phyloP scores from a whole-genome alignment of 2,797 vertebrate species.

The Lagorchestes hirsutus region DNA sequence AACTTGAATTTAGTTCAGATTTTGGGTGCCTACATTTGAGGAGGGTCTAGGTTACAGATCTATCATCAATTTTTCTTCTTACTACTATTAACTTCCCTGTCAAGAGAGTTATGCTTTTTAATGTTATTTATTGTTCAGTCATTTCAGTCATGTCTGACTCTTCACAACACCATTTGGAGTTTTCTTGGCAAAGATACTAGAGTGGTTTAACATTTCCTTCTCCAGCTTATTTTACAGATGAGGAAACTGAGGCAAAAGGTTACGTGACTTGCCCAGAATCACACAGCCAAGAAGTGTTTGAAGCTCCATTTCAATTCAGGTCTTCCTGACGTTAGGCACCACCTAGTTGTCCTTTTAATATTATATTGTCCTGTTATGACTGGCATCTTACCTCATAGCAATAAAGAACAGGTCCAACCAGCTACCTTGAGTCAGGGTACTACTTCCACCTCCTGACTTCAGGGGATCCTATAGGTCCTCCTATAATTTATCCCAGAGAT shows the following conservation, averaged over 20 bases:
- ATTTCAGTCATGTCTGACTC: not conserved
- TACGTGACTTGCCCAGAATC: not conserved
- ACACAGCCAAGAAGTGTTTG: not conserved
- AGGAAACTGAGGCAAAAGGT: not conserved
- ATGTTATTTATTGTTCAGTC: not conserved
- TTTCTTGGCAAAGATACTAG: not conserved
- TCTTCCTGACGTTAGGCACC: no score
- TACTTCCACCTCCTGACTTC: not conserved
- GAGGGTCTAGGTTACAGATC: not conserved
- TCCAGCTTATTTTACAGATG: not conserved
- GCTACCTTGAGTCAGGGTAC: not conserved
- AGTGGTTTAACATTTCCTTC: not conserved
- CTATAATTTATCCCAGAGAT: not conserved
- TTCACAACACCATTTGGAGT: not conserved
- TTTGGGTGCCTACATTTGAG: not conserved
- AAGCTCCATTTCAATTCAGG: no score
- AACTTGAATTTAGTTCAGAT: not conserved
- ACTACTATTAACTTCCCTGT: not conserved
- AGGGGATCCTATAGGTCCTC: not conserved
- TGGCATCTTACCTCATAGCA: not conserved
- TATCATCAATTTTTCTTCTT: not conserved
- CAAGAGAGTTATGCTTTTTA: not conserved
- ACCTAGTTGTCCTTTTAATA: not conserved
- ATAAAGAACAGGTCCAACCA: not conserved
- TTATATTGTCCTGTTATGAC: not conserved